Conservation (phyloP, 2,113 vertebrate genomes). For the Semnornis frantzii region DNA sequence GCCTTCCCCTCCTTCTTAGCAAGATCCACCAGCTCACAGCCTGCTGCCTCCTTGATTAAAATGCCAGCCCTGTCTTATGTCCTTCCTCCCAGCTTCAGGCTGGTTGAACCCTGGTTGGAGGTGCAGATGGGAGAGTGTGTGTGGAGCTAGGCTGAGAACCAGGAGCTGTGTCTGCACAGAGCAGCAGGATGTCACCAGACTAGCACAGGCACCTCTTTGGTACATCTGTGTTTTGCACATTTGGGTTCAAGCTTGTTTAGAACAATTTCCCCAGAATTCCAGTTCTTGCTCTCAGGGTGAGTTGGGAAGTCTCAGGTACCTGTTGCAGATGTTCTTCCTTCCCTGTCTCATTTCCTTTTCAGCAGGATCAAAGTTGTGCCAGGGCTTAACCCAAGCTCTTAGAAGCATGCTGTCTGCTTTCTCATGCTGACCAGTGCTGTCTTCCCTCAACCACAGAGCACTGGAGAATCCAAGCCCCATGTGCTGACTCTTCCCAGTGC, state of each 20-base stretch:
- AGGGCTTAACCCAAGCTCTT: background rate
- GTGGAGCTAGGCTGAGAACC: background rate
- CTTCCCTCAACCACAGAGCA: background rate
- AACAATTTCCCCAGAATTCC: background rate
- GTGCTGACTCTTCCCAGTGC: background rate
- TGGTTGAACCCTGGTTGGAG: background rate
- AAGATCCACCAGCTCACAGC: background rate
- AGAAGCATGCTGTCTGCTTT: background rate
- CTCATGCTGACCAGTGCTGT: background rate
- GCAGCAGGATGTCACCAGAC: background rate
- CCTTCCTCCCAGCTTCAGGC: background rate
- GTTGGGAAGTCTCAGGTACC: background rate
- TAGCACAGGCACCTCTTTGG: background rate
- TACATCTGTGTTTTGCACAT: background rate
- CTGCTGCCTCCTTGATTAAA: background rate
- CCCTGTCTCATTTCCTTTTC: background rate
- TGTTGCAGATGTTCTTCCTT: background rate
- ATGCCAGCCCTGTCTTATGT: background rate
- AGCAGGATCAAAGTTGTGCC: background rate
- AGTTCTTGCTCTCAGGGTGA: background rate
- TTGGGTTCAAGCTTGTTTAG: background rate
- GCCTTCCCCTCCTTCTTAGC: background rate
- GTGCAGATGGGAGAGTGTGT: background rate
- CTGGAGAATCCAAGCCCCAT: background rate
- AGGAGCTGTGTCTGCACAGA: background rate